phyloP scores from a whole-genome alignment of 1,140 invertebrate genomes.

The Papilio aristodemus region DNA sequence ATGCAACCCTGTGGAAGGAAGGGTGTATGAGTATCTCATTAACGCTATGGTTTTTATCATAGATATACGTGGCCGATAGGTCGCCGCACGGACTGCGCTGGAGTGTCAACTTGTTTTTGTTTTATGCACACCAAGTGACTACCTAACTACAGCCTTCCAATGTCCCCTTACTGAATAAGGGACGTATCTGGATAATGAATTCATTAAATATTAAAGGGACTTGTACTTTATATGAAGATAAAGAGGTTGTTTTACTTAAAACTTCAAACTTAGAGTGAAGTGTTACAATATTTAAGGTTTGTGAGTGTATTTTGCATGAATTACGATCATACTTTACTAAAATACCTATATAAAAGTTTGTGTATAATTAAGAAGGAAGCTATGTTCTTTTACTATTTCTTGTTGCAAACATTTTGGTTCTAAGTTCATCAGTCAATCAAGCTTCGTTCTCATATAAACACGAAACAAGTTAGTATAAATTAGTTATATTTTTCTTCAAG shows the following conservation, averaged over 20 bases:
- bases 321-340: not conserved
- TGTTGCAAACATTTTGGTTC: too few species aligned
- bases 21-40: constrained; percentile 12
- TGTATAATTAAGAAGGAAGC: too few species aligned
- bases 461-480: too few species aligned
- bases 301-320: too few species aligned
- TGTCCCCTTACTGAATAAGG: not conserved
- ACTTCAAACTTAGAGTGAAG: not conserved
- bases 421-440: too few species aligned
- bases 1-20: not conserved
- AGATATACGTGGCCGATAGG: constrained; percentile 23
- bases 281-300: not conserved
- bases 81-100: not conserved
- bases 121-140: not conserved
- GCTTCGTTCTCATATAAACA: too few species aligned
- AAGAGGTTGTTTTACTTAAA: not conserved
- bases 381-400: too few species aligned
- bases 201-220: constrained; percentile 16
- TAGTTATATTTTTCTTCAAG: not conserved
- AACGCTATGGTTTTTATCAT: not conserved
- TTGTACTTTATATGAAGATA: constrained; percentile 6
- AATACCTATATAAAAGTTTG: too few species aligned
- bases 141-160: not conserved
- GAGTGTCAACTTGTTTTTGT: constrained; percentile 26
- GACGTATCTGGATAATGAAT: constrained; percentile 13